phyloP scores from a whole-genome alignment of 2,888 invertebrate genomes.

The Andrena flavipes region DNA sequence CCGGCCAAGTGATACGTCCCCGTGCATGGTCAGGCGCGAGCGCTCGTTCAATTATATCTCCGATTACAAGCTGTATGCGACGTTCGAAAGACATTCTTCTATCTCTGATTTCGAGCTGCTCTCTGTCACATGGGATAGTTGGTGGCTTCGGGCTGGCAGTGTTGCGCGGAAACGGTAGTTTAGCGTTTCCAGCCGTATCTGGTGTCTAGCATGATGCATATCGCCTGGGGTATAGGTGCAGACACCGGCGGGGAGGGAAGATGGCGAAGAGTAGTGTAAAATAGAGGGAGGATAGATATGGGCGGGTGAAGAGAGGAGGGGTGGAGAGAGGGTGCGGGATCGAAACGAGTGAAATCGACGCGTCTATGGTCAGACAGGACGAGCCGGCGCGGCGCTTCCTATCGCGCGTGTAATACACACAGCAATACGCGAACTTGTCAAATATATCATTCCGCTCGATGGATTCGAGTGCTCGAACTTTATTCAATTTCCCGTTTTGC shows the following conservation, averaged over 20 bases:
- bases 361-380: constrained; percentile 69
- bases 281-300: not conserved
- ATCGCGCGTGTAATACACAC: constrained; percentile 76
- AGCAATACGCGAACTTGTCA: constrained; percentile 79
- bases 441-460: constrained; percentile 81
- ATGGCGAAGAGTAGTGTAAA: not conserved
- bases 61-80: constrained; percentile 30
- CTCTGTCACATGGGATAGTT: not conserved
- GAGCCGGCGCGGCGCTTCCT: constrained; percentile 41
- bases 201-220: constrained; percentile 33
- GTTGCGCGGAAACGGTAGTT: constrained; percentile 30
- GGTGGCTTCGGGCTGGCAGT: not conserved
- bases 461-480: constrained; percentile 73
- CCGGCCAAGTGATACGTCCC: constrained; percentile 21
- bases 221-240: constrained; percentile 9
- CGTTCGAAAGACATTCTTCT: constrained; percentile 41
- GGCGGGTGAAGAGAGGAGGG: not conserved
- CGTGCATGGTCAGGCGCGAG: constrained; percentile 30
- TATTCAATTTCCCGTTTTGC: constrained; percentile 76
- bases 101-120: constrained; percentile 31
- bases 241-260: not conserved
- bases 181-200: constrained; percentile 47
- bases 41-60: constrained; percentile 35
- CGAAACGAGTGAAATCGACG: constrained; percentile 68
- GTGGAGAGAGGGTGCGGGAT: not conserved